Percentiles rank a stretch among this genome's conserved stretches.
Evolutionary conservation across 2,888 invertebrate species (phyloP).

Genomic region (Chouioia cunea): DNA sequence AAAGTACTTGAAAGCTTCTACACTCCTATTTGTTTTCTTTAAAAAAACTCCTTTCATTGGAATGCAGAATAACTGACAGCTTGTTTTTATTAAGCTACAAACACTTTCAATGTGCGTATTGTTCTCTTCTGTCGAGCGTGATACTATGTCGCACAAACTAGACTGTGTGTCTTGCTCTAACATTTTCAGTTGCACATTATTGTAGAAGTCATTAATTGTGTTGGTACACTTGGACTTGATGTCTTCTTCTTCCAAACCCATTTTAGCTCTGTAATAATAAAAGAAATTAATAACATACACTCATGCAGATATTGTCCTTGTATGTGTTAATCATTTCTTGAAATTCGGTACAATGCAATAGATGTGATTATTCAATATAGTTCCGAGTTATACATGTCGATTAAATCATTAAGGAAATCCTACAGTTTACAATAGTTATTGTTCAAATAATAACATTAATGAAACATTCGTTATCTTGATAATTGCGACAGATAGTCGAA

Average conservation of each 20-base stretch:
- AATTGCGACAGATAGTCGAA: too few relatives aligned
- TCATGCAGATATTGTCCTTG: too few relatives aligned
- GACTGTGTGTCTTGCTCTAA: constrained; percentile 53
- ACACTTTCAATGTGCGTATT: constrained; percentile 51
- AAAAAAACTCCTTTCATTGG: constrained; percentile 38
- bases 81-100: constrained; percentile 35
- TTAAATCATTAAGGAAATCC: too few relatives aligned
- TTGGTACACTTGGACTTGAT: not conserved
- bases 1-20: constrained; percentile 57
- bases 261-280: constrained; percentile 18
- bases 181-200: constrained; percentile 49
- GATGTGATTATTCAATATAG: too few relatives aligned
- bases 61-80: constrained; percentile 5
- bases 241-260: not conserved
- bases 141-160: constrained; percentile 52
- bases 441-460: too few relatives aligned
- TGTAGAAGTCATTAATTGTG: constrained; percentile 50
- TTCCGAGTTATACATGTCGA: too few relatives aligned
- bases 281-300: too few relatives aligned
- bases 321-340: too few relatives aligned
- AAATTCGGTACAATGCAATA: too few relatives aligned
- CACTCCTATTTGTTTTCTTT: constrained; percentile 39
- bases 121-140: constrained; percentile 55
- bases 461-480: too few relatives aligned
- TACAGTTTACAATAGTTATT: too few relatives aligned